Conservation (phyloP, 35 echinoderm and acorn worm species). For the Hemicentrotus pulcherrimus region DNA sequence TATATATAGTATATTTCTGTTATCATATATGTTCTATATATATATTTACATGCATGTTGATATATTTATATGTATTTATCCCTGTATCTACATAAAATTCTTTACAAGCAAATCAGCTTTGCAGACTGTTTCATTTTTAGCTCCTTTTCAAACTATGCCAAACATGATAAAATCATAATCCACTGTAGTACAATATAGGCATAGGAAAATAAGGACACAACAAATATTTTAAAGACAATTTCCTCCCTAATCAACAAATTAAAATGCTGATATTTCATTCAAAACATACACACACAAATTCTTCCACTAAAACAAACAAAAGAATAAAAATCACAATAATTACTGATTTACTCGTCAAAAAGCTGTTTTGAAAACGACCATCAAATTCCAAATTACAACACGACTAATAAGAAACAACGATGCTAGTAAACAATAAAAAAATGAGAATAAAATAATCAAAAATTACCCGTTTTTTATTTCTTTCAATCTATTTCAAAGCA, state of each 20-base stretch:
- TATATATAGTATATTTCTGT: conserved; percentile 48
- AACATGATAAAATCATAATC: neutral
- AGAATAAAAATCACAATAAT: neutral
- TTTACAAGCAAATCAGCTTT: conserved; percentile 31
- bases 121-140: neutral
- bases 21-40: conserved; percentile 41
- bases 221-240: neutral
- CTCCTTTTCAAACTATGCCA: neutral
- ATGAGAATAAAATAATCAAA: neutral
- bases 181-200: neutral
- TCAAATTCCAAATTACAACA: neutral
- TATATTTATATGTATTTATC: conserved; percentile 47
- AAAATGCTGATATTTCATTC: neutral
- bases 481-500: conserved; percentile 4
- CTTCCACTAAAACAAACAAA: neutral
- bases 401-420: neutral
- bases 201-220: neutral
- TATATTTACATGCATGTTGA: conserved; percentile 41
- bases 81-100: conserved; percentile 40
- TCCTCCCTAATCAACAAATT: neutral
- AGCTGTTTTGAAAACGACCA: neutral
- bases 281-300: neutral
- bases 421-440: neutral
- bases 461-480: neutral
- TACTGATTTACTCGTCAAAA: neutral